Percentiles rank a stretch among this genome's conserved stretches.
These are phyloP conservation scores for Cryptosula pallasiana DNA, from an alignment of 2,888 invertebrate genomes.

Conservation along the genomic window DNA sequence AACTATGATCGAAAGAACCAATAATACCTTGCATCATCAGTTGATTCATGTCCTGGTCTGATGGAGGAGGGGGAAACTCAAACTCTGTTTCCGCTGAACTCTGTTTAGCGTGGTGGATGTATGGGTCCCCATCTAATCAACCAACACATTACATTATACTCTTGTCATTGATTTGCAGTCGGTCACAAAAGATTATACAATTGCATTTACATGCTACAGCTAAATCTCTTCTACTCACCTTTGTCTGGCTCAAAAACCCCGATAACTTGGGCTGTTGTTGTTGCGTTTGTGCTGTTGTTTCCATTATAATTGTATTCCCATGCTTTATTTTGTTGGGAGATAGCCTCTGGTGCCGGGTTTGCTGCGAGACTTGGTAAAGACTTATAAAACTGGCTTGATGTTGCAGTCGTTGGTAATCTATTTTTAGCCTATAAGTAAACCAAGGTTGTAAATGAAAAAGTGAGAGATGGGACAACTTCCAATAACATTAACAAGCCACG, in stretches of 20 bases:
- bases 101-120: neutral
- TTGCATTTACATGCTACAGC: no score
- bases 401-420: neutral
- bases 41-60: slow-evolving; percentile 4
- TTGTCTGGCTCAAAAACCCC: slow-evolving; percentile 2
- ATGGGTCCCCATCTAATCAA: neutral
- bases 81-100: slow-evolving; percentile 13
- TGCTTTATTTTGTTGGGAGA: neutral
- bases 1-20: no score
- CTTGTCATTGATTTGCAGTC: no score
- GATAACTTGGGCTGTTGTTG: neutral
- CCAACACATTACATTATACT: no score
- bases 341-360: neutral
- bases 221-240: no score
- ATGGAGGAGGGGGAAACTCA: slow-evolving; percentile 19
- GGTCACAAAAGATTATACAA: no score
- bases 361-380: neutral
- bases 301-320: slow-evolving; percentile 1
- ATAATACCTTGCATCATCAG: neutral
- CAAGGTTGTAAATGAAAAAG: no score
- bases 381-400: neutral
- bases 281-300: neutral
- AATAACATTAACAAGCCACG: neutral
- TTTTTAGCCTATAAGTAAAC: neutral
- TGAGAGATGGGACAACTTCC: no score